A percentile compares a stretch with the other conserved stretches of the same genome.
These are phyloP conservation scores for Tubulanus polymorphus DNA, from an alignment of 2,888 invertebrate species.

Conservation along the genomic window DNA sequence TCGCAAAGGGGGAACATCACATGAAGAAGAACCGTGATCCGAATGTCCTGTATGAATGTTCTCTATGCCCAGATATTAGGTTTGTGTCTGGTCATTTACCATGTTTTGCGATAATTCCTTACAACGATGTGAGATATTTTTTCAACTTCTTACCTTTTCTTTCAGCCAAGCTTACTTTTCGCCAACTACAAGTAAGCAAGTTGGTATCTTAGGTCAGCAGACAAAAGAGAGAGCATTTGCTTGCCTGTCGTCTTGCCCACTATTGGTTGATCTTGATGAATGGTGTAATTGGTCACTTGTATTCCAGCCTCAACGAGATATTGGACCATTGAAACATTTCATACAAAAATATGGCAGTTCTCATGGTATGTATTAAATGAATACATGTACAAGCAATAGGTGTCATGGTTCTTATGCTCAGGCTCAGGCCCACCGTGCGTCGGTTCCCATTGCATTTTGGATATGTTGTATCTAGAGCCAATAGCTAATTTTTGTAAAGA, in stretches of 20 bases:
- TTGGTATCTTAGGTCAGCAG: constrained; percentile 41
- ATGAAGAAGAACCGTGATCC: constrained; percentile 27
- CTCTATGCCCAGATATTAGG: constrained; percentile 30
- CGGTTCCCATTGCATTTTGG: too few relatives aligned
- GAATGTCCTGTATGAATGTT: constrained; percentile 33
- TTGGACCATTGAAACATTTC: constrained; percentile 44
- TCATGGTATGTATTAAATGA: constrained; percentile 23
- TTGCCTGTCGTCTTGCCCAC: constrained; percentile 45
- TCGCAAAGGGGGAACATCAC: constrained; percentile 17
- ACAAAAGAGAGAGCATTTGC: constrained; percentile 40
- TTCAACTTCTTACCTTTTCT: too few relatives aligned
- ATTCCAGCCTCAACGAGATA: constrained; percentile 47
- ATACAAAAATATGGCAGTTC: constrained; percentile 44
- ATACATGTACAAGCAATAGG: too few relatives aligned
- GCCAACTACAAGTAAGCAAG: too few relatives aligned
- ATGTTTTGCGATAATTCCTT: constrained; percentile 3
- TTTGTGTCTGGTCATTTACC: too few relatives aligned
- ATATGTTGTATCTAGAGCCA: too few relatives aligned
- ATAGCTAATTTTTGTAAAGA: too few relatives aligned
- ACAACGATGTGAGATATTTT: too few relatives aligned
- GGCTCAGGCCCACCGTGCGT: too few relatives aligned
- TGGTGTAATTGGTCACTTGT: constrained; percentile 48
- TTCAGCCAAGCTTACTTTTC: too few relatives aligned
- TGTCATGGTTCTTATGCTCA: too few relatives aligned
- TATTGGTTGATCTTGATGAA: constrained; percentile 39